phyloP scores from a whole-genome alignment of 2,797 vertebrate species.

The Antennarius maculatus region DNA sequence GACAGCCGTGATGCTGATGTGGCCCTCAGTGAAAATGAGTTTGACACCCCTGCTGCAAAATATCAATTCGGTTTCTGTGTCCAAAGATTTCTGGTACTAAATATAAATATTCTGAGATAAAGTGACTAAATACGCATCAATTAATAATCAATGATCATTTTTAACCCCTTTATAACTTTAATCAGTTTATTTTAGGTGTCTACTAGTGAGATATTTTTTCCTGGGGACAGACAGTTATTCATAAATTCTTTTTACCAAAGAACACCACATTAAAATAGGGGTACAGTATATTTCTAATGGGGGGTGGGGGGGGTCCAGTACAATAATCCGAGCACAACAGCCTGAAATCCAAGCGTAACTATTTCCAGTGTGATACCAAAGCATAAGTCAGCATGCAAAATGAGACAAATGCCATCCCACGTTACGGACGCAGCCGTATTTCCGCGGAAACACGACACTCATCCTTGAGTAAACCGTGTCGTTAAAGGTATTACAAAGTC shows the following conservation, averaged over 20 bases:
- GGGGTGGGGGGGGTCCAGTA: constrained; percentile 43
- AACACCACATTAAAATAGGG: constrained; percentile 13
- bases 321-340: constrained; percentile 40
- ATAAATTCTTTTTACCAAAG: constrained; percentile 25
- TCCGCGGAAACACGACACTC: constrained; percentile 81
- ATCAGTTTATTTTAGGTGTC: no score
- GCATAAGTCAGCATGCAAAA: constrained; percentile 81
- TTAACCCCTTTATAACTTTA: no score
- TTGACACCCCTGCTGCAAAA: no score
- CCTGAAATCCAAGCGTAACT: constrained; percentile 82
- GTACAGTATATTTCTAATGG: constrained; percentile 3
- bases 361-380: constrained; percentile 78
- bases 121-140: no score
- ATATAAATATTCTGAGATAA: no score
- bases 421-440: constrained; percentile 78
- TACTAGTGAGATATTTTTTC: constrained; percentile 8
- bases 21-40: no score
- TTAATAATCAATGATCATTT: no score
- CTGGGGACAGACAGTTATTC: neutral
- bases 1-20: no score
- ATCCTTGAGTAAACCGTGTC: constrained; percentile 83
- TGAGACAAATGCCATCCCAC: constrained; percentile 77
- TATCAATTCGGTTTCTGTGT: no score
- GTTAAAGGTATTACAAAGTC: constrained; percentile 82
- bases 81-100: no score